Evolutionary conservation across 2,113 vertebrate species (phyloP), one percentile per base, ranked within the genome.

Genomic region (Natator depressus): DNA sequence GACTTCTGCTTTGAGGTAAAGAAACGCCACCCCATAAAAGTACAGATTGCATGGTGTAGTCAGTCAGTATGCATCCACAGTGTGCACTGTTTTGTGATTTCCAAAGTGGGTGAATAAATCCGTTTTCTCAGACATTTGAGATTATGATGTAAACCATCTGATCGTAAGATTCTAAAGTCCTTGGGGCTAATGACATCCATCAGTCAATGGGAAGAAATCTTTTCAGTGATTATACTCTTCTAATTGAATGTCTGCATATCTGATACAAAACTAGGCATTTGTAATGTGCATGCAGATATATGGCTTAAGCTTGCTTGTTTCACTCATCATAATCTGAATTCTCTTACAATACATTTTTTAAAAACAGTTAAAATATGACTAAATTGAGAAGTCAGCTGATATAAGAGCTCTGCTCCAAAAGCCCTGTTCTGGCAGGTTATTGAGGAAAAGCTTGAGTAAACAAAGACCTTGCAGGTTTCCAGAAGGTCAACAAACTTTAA

Each of bases 1-100:
- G 99, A 99, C 97, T 99, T 99, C 98, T 99, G 99, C 98, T 99
- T 99, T 93, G 99, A 99, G 99, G 99, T 99, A 96, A 95, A 55
- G 88, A 81, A 50, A 19, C 27, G 9, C 1, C 1, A 59, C 72
- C 50, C 76, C 89, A 93, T 89, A 42, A 19, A 1, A 3, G 16
- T 62, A 84, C 55, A n/a, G 6, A 80, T 62, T 78, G 35, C 3
- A 47, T 31, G 57, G 20, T 24, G 2, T 25, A 80, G 13, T 88
- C 80, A 92, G 51, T 46, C 55, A 4, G 14, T 55, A 4, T 25
- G 49, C 82, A 10, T 38, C 76, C 85, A 50, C 54, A 9, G 72
- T 38, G 62, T 29, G 1, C 0, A 3, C 82, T 57, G 53, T 87
- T 88, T 85, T 35, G 24, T 76, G 49, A 10, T 55, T 95, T 87